phyloP scores from a whole-genome alignment of 2,797 vertebrate genomes.

The Ceyx erithaca region DNA sequence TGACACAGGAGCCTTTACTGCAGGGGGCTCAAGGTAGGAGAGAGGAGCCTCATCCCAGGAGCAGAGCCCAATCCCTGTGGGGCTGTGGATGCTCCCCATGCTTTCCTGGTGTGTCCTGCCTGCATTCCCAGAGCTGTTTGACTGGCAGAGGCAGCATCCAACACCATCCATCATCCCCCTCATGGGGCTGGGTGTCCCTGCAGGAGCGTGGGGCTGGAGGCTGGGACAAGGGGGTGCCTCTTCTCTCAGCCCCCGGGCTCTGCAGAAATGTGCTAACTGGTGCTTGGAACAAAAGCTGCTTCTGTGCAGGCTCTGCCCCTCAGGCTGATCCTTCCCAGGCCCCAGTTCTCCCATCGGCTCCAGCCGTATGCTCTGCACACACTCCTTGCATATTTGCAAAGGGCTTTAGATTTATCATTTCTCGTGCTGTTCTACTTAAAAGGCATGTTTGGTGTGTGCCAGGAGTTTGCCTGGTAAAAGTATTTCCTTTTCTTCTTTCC shows the following conservation, averaged over 20 bases:
- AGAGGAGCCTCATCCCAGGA: not conserved
- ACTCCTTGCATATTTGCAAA: not conserved
- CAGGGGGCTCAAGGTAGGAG: not conserved
- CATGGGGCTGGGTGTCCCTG: constrained; percentile 24
- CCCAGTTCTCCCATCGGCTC: constrained; percentile 10
- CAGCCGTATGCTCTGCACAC: not conserved
- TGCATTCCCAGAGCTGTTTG: constrained; percentile 61
- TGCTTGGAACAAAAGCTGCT: constrained; percentile 69
- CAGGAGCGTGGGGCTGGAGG: constrained; percentile 55
- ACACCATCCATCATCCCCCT: constrained; percentile 26
- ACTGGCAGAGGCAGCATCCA: not conserved
- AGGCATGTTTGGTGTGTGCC: not conserved
- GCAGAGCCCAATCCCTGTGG: not conserved
- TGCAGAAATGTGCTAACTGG: constrained; percentile 74
- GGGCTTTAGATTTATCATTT: not conserved
- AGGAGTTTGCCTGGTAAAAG: not conserved
- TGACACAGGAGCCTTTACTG: not conserved
- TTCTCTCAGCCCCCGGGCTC: constrained; percentile 47
- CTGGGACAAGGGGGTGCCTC: constrained; percentile 66
- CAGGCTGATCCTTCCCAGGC: constrained; percentile 9
- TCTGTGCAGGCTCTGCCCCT: not conserved
- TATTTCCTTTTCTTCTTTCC: not conserved
- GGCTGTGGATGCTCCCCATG: not conserved
- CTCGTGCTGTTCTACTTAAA: not conserved
- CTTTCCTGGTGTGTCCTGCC: not conserved